Conservation (phyloP, 2,797 vertebrate species). For the Dicrostonyx torquatus region DNA sequence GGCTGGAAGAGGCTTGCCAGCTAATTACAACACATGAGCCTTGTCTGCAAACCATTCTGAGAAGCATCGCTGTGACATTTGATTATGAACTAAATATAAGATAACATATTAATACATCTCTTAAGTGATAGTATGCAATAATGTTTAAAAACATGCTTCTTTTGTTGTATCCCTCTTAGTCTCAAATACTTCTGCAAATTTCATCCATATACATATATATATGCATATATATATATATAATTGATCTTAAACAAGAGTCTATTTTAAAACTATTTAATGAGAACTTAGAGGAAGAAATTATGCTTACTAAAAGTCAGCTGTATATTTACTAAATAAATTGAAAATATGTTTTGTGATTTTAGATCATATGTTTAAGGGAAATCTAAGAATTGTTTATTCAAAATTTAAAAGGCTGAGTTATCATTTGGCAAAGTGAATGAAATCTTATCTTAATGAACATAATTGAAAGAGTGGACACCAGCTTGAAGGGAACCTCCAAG, state of each 20-base stretch:
- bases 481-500: background rate
- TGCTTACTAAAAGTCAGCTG: conserved; percentile 29
- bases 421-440: conserved; percentile 45
- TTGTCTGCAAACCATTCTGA: background rate
- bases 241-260: conserved; percentile 50
- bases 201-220: background rate
- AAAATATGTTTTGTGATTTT: conserved; percentile 27
- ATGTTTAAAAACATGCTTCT: background rate
- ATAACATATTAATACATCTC: conserved; percentile 12
- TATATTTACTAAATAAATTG: conserved; percentile 56
- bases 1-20: background rate
- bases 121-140: background rate
- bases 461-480: conserved; percentile 17
- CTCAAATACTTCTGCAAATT: conserved; percentile 7
- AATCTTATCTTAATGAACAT: conserved; percentile 29
- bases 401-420: conserved; percentile 26
- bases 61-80: background rate
- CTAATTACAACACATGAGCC: background rate
- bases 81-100: background rate
- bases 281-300: conserved; percentile 28
- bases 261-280: conserved; percentile 57
- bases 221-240: background rate
- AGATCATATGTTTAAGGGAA: conserved; percentile 44
- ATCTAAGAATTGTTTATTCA: background rate
- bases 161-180: conserved; percentile 22